Percentiles rank a stretch among this genome's conserved stretches.
phyloP scores from a whole-genome alignment of 1,140 invertebrate genomes.

The Drosophila tristis region DNA sequence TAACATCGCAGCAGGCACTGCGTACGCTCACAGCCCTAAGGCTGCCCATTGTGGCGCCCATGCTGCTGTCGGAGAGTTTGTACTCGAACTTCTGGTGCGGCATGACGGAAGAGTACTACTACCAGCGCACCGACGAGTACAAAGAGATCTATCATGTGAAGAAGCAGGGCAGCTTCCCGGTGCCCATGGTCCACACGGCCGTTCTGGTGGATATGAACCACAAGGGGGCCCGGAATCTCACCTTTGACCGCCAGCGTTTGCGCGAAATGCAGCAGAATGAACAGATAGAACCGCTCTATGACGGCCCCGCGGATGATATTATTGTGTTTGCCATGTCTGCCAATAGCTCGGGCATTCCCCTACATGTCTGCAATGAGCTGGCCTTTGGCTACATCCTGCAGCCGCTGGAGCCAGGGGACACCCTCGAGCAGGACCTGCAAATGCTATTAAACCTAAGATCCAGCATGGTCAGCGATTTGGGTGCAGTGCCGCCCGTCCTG shows the following conservation, averaged over 20 bases:
- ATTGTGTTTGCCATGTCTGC: slow-evolving; percentile 96
- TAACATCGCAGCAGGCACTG: slow-evolving; percentile 90
- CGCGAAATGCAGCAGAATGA: slow-evolving; percentile 70
- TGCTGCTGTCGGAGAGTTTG: slow-evolving; percentile 93
- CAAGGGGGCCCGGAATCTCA: slow-evolving; percentile 87
- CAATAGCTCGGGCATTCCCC: slow-evolving; percentile 88
- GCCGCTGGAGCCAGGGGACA: slow-evolving; percentile 90
- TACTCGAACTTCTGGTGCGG: slow-evolving; percentile 99
- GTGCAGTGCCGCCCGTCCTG: slow-evolving; percentile 68
- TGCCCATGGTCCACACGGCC: slow-evolving; percentile 97
- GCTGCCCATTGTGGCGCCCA: slow-evolving; percentile 90
- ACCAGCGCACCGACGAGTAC: slow-evolving; percentile 94
- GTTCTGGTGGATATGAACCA: slow-evolving; percentile 92
- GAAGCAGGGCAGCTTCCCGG: slow-evolving; percentile 90
- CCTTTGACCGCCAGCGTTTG: slow-evolving; percentile 90
- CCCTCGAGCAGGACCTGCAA: slow-evolving; percentile 88
- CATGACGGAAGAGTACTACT: slow-evolving; percentile 95
- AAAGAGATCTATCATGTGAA: slow-evolving; percentile 91
- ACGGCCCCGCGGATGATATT: slow-evolving; percentile 95
- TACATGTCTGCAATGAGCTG: slow-evolving; percentile 93
- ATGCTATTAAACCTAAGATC: slow-evolving; percentile 92
- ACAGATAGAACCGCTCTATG: slow-evolving; percentile 83
- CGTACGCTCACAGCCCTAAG: slow-evolving; percentile 88
- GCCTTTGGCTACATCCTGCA: slow-evolving; percentile 93
- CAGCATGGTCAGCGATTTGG: slow-evolving; percentile 87